These are phyloP conservation scores for Maniola hyperantus DNA, from an alignment of 2,888 invertebrate genomes.

Conservation along the genomic window DNA sequence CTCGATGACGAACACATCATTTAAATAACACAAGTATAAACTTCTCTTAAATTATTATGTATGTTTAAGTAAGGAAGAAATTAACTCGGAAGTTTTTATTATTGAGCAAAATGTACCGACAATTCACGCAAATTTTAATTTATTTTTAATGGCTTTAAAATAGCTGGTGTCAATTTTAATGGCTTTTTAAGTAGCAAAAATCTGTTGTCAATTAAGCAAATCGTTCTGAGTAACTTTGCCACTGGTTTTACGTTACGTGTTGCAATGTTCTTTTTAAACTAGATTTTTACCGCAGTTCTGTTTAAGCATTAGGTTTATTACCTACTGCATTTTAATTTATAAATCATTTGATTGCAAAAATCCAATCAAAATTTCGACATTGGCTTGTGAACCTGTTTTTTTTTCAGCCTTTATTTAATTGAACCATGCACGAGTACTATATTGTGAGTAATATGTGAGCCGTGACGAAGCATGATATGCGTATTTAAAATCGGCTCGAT, in stretches of 20 bases:
- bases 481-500: constrained; percentile 6
- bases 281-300: not conserved
- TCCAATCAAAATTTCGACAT: constrained; percentile 28
- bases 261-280: not conserved
- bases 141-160: constrained; percentile 25
- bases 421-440: constrained; percentile 7
- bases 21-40: no score
- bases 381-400: constrained; percentile 21
- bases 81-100: not conserved
- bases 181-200: constrained; percentile 22
- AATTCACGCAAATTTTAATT: constrained; percentile 24
- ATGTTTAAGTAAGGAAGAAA: not conserved
- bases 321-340: no score
- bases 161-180: constrained; percentile 19
- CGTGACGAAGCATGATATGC: constrained; percentile 12
- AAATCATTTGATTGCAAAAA: constrained; percentile 29
- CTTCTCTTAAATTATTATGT: not conserved
- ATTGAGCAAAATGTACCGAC: not conserved
- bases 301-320: not conserved
- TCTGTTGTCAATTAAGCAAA: constrained; percentile 27
- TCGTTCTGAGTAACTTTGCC: constrained; percentile 14
- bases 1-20: no score
- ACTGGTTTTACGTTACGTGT: not conserved
- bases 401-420: constrained; percentile 19
- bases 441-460: constrained; percentile 17